Conservation (phyloP, 1,140 invertebrate species). For the Venustaconcha ellipsiformis region DNA sequence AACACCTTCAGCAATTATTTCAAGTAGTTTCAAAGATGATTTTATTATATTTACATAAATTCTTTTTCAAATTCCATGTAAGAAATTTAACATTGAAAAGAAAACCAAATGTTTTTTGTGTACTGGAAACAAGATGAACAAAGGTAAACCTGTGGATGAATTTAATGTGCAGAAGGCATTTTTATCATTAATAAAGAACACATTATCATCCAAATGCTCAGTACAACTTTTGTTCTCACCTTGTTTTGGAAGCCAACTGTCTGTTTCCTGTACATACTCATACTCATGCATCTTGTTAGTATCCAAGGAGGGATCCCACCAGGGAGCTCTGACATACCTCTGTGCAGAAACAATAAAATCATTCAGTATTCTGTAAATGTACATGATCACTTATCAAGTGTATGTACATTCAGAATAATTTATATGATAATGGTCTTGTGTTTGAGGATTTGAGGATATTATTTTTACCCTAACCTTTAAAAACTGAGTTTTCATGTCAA, state of each 20-base stretch:
- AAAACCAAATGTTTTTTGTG: no score
- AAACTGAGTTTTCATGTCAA: not conserved
- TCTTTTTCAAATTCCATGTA: no score
- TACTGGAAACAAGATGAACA: no score
- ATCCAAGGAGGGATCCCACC: constrained; percentile 32
- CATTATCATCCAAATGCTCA: no score
- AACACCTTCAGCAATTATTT: no score
- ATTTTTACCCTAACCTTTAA: not conserved
- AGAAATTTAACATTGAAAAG: no score
- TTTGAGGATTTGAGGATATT: not conserved
- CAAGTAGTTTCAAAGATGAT: no score
- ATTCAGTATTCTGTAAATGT: not conserved
- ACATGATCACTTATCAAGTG: not conserved
- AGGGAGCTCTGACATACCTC: constrained; percentile 24
- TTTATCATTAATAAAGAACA: no score
- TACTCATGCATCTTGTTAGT: constrained; percentile 10
- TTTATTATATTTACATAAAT: no score
- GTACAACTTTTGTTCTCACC: no score
- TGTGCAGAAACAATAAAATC: not conserved
- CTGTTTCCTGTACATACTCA: constrained; percentile 21
- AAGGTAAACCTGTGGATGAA: no score
- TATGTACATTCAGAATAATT: not conserved
- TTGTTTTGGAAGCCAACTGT: constrained; percentile 15
- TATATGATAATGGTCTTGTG: not conserved
- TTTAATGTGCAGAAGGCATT: no score